Base-by-base conservation (phyloP, 1,140 invertebrate genomes). In the Stegodyphus dumicola region DNA sequence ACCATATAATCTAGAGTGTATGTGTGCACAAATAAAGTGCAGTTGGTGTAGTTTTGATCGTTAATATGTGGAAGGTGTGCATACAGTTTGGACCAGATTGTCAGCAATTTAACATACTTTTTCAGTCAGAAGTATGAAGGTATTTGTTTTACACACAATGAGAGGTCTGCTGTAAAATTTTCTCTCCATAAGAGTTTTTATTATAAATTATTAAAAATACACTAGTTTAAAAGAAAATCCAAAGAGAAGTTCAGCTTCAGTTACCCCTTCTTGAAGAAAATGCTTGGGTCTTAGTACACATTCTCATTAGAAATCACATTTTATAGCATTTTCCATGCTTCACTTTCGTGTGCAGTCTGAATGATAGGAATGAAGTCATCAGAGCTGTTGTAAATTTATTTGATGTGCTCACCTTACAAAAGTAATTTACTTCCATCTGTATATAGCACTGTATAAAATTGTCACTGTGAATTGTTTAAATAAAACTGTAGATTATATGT, bases 371-470 rank as follows among this genome's bases (percentile, higher is more conserved):
- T 80, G 33, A 73, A 74, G 52, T 33, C 33, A 13, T 86, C 65
- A 77, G 84, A 86, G 71, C 77, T 75, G 64, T 80, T 80, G 77
- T 79, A 80, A 86, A 79, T 80, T 86, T 79, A 73, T 78, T 86
- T 67, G 76, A 78, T 80, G 85, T 80, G 77, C 85, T 80, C 77
- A 86, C 77, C 33, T 86, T 80, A 75, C 64, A 85, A 76, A 85
- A 77, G 53, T 85, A 56, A 86, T 86, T 77, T 73, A 80, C 85
- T 86, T 86, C 85, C 85, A 80, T 86, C 65, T 86, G 85, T 86
- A 86, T 52, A 86, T 86, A 86, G 85, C 85, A 86, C 77, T 86
- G 85, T 86, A 86, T 75, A 86, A 86, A 86, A 86, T 48, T 76
- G 77, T 75, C 85, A 79, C 66, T 80, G 77, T 86, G 71, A 80